phyloP scores from a whole-genome alignment of 1,140 invertebrate genomes.

The Drosophila willistoni region DNA sequence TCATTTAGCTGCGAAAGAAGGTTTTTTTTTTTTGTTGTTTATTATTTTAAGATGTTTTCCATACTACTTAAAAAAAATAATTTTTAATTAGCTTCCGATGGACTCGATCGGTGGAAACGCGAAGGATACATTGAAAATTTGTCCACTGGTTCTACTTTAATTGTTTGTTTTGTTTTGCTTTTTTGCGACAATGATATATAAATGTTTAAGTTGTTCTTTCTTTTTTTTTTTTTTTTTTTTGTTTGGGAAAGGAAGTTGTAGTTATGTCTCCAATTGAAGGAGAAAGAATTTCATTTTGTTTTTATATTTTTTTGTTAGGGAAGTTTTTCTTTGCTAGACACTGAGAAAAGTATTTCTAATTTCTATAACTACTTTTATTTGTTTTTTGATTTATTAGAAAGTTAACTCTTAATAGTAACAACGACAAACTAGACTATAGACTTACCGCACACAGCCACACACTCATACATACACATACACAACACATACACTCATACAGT shows the following conservation, averaged over 20 bases:
- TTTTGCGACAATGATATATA: constrained; percentile 41
- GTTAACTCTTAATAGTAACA: constrained; percentile 10
- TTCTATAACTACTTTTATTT: constrained; percentile 1
- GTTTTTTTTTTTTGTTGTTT: neutral
- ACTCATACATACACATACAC: neutral
- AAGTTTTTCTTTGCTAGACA: constrained; percentile 4
- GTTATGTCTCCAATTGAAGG: constrained; percentile 30
- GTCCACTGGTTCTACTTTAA: neutral
- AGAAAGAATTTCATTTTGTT: constrained; percentile 8
- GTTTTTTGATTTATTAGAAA: constrained; percentile 12
- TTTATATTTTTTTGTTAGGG: neutral
- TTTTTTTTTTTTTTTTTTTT: neutral
- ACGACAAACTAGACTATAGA: constrained; percentile 10
- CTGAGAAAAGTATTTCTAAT: constrained; percentile 13
- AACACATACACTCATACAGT: neutral
- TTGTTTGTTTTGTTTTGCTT: too few species aligned
- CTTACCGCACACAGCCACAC: neutral
- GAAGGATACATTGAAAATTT: neutral
- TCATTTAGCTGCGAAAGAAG: too few species aligned
- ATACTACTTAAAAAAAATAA: neutral
- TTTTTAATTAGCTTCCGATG: neutral
- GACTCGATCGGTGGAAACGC: neutral
- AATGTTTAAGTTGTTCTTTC: neutral
- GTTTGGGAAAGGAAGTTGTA: constrained; percentile 17
- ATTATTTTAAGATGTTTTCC: neutral